Conservation (phyloP, 2,797 vertebrate species). For the Mycteria americana region DNA sequence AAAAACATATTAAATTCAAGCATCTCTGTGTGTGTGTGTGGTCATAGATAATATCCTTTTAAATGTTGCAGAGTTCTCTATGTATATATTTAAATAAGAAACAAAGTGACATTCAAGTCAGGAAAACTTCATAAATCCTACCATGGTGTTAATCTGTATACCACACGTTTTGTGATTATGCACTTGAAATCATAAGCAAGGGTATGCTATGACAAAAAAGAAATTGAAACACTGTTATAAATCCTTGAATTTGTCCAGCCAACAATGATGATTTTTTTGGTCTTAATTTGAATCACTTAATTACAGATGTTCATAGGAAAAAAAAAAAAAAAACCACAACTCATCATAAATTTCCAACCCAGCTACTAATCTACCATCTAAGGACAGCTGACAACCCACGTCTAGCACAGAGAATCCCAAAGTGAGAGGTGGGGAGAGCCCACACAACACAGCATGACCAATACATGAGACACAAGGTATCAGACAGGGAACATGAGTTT, state of each 20-base stretch:
- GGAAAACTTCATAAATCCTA: not conserved
- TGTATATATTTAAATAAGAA: not conserved
- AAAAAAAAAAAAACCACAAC: not conserved
- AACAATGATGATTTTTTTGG: not conserved
- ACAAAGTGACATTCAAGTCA: not conserved
- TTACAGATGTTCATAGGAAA: not conserved
- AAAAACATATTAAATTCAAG: not conserved
- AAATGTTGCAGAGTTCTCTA: not conserved
- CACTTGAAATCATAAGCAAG: not conserved
- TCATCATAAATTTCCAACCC: not conserved
- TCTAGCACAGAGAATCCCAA: not conserved
- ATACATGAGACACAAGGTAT: not conserved
- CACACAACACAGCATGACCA: rapidly evolving
- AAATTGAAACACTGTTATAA: not conserved
- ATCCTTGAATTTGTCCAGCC: not conserved
- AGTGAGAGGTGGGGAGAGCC: not conserved
- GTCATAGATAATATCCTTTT: not conserved
- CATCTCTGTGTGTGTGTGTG: not conserved
- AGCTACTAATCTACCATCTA: too few species aligned
- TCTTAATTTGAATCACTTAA: not conserved
- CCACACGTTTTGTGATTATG: not conserved
- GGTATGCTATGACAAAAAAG: not conserved
- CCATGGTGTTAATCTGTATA: not conserved
- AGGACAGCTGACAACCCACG: not conserved
- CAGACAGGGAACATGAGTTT: rapidly evolving